Base-by-base conservation (phyloP, 2,113 vertebrate species). In the Struthidea cinerea region DNA sequence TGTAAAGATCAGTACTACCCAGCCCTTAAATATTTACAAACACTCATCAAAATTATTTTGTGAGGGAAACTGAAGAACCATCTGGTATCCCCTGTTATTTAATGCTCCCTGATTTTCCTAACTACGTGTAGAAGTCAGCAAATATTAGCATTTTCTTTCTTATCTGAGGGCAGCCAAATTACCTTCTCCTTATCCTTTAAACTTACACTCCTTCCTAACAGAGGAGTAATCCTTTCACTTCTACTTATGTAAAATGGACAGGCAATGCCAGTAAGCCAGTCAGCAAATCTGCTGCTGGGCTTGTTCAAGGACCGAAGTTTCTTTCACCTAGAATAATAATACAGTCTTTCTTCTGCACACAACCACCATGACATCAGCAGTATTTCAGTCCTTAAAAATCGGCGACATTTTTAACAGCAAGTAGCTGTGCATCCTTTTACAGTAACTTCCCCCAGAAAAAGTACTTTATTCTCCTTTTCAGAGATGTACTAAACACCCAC, bases 21-120 rank as follows among this genome's bases (percentile, higher is more conserved):
- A 22, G n/a, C 6, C 53, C 46, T 95, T 84, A 88, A 94, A 90
- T 95, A 94, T 95, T 96, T 94, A 79, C 87, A 79, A 96, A 94
- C 30, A 90, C 57, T 59, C 69, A 90, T 23, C 47, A 89, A 73
- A 89, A 87, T 53, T 87, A 90, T 91, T 90, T 94, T 76, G 84
- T 86, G 60, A 93, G 37, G 22, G 80, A 96, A 88, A 67, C 30
- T 77, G 71, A 89, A 83, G 50, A 88, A 93, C 74, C 47, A 46
- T 68, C 78, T 89, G 49, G 18, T 84, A 73, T 76, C 10, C 33
- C 64, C 44, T 50, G 33, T 69, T 83, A 83, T 59, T 87, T 89
- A 85, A 90, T 80, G 27, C 22, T 85, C 46, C 49, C 52, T 94
- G 39, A 89, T 96, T 94, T 92, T 89, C 44, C 61, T 89, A 89